Conservation (phyloP, 2,888 invertebrate species). For the Dryobotodes eremita region DNA sequence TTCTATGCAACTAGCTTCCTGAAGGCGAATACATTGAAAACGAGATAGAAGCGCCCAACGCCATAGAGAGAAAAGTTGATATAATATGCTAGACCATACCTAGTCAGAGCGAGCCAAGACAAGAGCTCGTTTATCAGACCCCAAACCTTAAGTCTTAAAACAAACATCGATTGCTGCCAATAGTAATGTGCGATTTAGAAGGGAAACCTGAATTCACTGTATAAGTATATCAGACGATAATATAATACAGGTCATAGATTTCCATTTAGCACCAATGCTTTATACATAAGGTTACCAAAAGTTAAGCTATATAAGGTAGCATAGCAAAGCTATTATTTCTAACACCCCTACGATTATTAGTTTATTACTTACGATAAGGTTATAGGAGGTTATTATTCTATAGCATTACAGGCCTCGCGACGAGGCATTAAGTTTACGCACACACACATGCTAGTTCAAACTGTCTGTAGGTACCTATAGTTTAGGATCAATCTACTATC, state of each 20-base stretch:
- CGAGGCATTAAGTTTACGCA: background rate
- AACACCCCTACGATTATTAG: slow-evolving; percentile 25
- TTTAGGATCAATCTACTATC: slow-evolving; percentile 17
- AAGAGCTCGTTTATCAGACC: slow-evolving; percentile 21
- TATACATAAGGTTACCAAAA: slow-evolving; percentile 30
- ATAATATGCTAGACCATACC: slow-evolving; percentile 12
- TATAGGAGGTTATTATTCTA: slow-evolving; percentile 15
- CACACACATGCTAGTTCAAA: background rate
- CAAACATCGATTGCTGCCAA: slow-evolving; percentile 25
- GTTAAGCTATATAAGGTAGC: slow-evolving; percentile 38
- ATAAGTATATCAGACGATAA: slow-evolving; percentile 22
- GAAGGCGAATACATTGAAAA: slow-evolving; percentile 2
- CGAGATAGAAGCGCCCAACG: slow-evolving; percentile 25
- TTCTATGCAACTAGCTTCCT: slow-evolving; percentile 36
- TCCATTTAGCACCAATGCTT: slow-evolving; percentile 34
- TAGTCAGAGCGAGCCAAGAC: slow-evolving; percentile 22
- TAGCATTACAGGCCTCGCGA: slow-evolving; percentile 20
- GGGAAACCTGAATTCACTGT: slow-evolving; percentile 30
- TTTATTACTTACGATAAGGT: slow-evolving; percentile 3
- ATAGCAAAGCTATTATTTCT: slow-evolving; percentile 40
- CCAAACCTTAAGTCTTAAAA: slow-evolving; percentile 18
- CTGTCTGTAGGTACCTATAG: background rate
- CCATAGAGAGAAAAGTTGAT: slow-evolving; percentile 18
- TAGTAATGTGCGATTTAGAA: slow-evolving; percentile 7
- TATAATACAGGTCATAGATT: slow-evolving; percentile 30